Evolutionary conservation across 2,888 invertebrate species (phyloP).

Genomic region (Beris chalybata): DNA sequence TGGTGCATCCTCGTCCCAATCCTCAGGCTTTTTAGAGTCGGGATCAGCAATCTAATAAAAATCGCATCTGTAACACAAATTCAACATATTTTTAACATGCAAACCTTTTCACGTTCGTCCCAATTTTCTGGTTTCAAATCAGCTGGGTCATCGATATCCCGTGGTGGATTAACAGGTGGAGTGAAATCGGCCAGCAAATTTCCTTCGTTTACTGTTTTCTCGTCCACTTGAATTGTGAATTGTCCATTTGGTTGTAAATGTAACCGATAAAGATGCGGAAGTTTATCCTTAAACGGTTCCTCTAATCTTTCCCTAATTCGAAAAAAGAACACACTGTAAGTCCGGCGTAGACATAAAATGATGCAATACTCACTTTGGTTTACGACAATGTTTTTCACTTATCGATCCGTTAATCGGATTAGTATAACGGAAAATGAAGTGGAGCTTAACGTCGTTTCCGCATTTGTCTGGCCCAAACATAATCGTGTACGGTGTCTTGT

Average conservation of each 20-base stretch:
- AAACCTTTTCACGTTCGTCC: conserved; percentile 86
- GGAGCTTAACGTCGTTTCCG: conserved; percentile 91
- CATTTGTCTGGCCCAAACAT: conserved; percentile 99
- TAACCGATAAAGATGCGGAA: conserved; percentile 85
- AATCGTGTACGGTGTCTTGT: conserved; percentile 96
- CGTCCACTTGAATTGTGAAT: conserved; percentile 81
- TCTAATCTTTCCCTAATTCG: conserved; percentile 68
- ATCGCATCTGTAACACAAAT: too few species aligned
- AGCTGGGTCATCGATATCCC: conserved; percentile 89
- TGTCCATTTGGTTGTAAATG: conserved; percentile 77
- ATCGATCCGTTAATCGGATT: conserved; percentile 89
- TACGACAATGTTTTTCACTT: conserved; percentile 95
- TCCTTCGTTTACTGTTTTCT: conserved; percentile 81
- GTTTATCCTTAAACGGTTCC: conserved; percentile 88
- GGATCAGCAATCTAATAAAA: conserved; percentile 76
- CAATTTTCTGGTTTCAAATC: conserved; percentile 88
- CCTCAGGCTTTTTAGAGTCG: conserved; percentile 85
- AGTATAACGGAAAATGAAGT: conserved; percentile 90
- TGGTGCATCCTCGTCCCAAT: conserved; percentile 96
- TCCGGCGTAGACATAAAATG: background rate
- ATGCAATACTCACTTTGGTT: conserved; percentile 66
- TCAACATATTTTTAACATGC: background rate
- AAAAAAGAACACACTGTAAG: conserved; percentile 24
- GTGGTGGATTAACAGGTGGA: conserved; percentile 93
- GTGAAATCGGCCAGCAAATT: conserved; percentile 85